Base-by-base conservation (phyloP, 1,140 invertebrate species). In the Trichonephila inaurata region DNA sequence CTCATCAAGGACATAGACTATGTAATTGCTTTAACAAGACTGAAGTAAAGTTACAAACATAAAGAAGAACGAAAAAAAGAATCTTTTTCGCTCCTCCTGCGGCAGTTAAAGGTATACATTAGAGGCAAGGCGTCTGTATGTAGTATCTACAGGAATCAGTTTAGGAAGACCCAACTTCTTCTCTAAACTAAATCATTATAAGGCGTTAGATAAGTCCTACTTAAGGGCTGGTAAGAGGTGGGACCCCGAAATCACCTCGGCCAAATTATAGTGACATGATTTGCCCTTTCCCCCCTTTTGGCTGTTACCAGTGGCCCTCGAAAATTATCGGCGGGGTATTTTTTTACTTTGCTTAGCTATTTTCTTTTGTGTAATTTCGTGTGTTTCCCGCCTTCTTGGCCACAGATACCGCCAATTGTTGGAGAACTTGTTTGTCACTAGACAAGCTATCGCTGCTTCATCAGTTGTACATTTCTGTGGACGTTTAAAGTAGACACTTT, bases 261-360 rank as follows among this genome's bases (percentile, higher is more conserved):
- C 90, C 90, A 92, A 92, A 92, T 92, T 92, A 92, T 92, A 92
- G 81, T 92, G 90, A 92, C 90, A 85, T 92, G 77, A 66, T 92
- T 83, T 92, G 90, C 44, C 58, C 81, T 58, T 81, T 81, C 19
- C 21, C 60, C 28, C 16, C 44, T 60, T 40, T 16, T 40, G 12
- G 19, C 69, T 81, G 89, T 81, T 90, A 81, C 40, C 72, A 61
- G n/a, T 90, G 69, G 40, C 51, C 89, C 89, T 69, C 44, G 89
- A 81, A 90, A 90, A 90, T 90, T 90, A 90, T 81, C 89, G 89
- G 40, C 51, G 72, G 89, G 16, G 44, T 24, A n/a, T 58, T 58
- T 51, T 33, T 19, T 28, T 77, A 0, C 10, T 77, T 33, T 40
- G 0, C 10, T 85, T 51, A 0, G n/a, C 40, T 51, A 40, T 61